These are phyloP conservation scores for Theonella swinhoei DNA, from an alignment of 37 sponge, comb jelly and placozoan species.

Conservation along the genomic window DNA sequence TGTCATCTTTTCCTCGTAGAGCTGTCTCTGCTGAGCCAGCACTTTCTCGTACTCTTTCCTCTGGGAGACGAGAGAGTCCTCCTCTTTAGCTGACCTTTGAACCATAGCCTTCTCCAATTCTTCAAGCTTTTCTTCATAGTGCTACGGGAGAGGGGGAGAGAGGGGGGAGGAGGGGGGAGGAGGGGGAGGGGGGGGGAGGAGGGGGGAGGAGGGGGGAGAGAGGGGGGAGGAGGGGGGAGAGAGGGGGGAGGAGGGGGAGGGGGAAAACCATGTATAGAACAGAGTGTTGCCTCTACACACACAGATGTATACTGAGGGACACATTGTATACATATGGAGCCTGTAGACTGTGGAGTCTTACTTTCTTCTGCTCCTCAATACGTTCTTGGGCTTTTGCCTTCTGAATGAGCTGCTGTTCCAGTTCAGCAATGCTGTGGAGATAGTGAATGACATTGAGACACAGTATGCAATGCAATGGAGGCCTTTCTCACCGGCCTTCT, in stretches of 20 bases:
- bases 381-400: slow-evolving; percentile 32
- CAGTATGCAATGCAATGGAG: neutral
- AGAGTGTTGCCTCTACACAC: neutral
- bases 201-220: neutral
- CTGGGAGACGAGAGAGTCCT: slow-evolving; percentile 40
- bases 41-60: slow-evolving; percentile 20
- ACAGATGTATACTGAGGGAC: too few species aligned
- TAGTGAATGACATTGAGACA: neutral
- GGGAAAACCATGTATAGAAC: neutral
- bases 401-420: slow-evolving; percentile 60
- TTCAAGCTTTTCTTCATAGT: slow-evolving; percentile 45
- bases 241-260: neutral
- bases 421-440: slow-evolving; percentile 40
- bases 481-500: slow-evolving; percentile 20
- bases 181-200: too few species aligned
- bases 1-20: slow-evolving; percentile 44
- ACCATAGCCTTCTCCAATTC: slow-evolving; percentile 23
- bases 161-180: too few species aligned
- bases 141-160: slow-evolving; percentile 32
- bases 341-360: neutral
- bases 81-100: slow-evolving; percentile 4
- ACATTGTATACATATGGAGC: too few species aligned
- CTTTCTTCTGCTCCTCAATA: slow-evolving; percentile 69
- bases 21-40: slow-evolving; percentile 9
- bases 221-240: too few species aligned